Percentiles rank a stretch among this genome's conserved stretches.
Evolutionary conservation across 2,888 invertebrate genomes (phyloP).

Genomic region (Drosophila trichaetosa): DNA sequence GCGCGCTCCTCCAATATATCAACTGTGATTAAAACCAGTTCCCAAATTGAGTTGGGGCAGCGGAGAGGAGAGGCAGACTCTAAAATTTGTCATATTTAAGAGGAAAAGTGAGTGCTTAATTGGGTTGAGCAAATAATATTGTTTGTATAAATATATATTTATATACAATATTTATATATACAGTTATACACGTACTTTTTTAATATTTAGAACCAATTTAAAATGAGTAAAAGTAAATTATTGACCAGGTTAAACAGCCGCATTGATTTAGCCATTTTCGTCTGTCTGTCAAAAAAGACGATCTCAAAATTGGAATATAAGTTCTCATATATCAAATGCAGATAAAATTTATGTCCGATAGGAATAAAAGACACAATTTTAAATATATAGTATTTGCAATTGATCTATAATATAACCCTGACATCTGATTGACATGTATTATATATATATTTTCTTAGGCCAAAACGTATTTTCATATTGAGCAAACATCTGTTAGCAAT

Average conservation of each 20-base stretch:
- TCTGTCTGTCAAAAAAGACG: not conserved
- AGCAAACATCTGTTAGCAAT: not conserved
- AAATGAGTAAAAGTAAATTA: too few relatives aligned
- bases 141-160: too few relatives aligned
- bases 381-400: not conserved
- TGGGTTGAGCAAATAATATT: not conserved
- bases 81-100: not conserved
- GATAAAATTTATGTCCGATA: not conserved
- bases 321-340: not conserved
- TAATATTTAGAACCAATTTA: too few relatives aligned
- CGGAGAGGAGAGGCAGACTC: not conserved
- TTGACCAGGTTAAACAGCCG: too few relatives aligned
- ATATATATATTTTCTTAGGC: not conserved
- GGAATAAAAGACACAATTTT: too few relatives aligned
- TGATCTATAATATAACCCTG: not conserved
- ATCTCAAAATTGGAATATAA: not conserved
- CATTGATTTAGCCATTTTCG: not conserved
- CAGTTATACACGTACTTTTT: too few relatives aligned
- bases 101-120: not conserved
- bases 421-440: not conserved
- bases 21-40: conserved; percentile 74
- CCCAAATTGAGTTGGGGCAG: conserved; percentile 41
- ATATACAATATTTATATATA: too few relatives aligned
- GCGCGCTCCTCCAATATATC: conserved; percentile 69
- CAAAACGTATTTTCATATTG: not conserved